These are phyloP conservation scores for Ips nitidus DNA, from an alignment of 1,140 invertebrate species.

Conservation along the genomic window DNA sequence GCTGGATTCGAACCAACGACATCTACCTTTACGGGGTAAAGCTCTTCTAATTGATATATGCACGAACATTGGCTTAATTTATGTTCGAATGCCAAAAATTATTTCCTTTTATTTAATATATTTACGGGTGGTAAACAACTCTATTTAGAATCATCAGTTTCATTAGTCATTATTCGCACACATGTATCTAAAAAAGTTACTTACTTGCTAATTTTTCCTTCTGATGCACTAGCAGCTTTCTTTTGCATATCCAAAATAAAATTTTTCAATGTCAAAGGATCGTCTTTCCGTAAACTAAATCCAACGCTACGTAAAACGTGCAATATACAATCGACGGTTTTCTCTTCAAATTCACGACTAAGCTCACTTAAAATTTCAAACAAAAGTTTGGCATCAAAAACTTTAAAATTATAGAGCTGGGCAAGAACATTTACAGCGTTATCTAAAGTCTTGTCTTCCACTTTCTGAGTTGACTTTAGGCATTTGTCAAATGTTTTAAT, in stretches of 20 bases:
- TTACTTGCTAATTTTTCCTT: slow-evolving; percentile 53
- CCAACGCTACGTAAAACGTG: slow-evolving; percentile 77
- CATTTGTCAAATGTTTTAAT: slow-evolving; percentile 68
- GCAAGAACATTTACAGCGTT: slow-evolving; percentile 79
- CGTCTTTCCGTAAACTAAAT: slow-evolving; percentile 84
- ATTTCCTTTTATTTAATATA: too few species aligned
- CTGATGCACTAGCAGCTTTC: slow-evolving; percentile 55
- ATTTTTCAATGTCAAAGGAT: slow-evolving; percentile 78
- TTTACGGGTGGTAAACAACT: too few species aligned
- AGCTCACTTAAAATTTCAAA: slow-evolving; percentile 76
- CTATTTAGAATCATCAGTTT: not conserved
- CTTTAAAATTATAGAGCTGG: slow-evolving; percentile 90
- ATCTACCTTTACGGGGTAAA: too few species aligned
- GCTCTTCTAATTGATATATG: too few species aligned
- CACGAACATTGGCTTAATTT: too few species aligned
- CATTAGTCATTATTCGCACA: not conserved
- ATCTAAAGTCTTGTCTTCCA: slow-evolving; percentile 82
- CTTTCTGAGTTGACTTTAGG: slow-evolving; percentile 55
- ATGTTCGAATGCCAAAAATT: too few species aligned
- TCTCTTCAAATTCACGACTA: slow-evolving; percentile 67
- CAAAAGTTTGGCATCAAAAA: slow-evolving; percentile 71
- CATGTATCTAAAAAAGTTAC: slow-evolving; percentile 30
- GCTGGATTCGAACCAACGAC: too few species aligned
- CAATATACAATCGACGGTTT: slow-evolving; percentile 85
- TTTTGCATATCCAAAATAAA: slow-evolving; percentile 78